A percentile compares a stretch with the other conserved stretches of the same genome.
phyloP scores from a whole-genome alignment of 23 tunicate genomes.

The Phallusia fumigata region DNA sequence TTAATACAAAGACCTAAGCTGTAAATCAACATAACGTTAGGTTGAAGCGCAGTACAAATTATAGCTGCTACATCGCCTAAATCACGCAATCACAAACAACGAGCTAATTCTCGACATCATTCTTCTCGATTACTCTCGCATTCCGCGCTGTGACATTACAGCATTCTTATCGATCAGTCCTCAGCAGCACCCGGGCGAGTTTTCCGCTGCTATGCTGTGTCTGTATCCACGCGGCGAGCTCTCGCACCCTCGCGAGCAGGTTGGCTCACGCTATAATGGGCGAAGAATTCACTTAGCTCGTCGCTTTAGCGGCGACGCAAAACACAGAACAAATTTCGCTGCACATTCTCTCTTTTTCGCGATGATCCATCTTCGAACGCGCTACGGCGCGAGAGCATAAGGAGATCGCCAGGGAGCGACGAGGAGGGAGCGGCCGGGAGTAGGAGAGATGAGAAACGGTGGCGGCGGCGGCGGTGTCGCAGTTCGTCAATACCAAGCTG shows the following conservation, averaged over 20 bases:
- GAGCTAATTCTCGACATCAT: neutral
- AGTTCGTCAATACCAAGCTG: neutral
- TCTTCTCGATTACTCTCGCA: neutral
- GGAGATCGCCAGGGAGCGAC: neutral
- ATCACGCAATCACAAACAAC: neutral
- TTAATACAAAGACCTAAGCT: too few species aligned
- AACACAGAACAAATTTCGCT: constrained; percentile 14
- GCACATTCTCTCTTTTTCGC: constrained; percentile 6
- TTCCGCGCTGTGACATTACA: neutral
- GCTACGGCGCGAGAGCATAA: neutral
- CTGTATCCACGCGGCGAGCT: constrained; percentile 2
- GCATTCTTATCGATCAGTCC: constrained; percentile 5
- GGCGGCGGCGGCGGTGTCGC: neutral
- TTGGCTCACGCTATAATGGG: neutral
- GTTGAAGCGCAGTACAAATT: too few species aligned
- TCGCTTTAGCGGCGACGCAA: constrained; percentile 14
- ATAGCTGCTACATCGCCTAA: too few species aligned
- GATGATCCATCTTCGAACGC: constrained; percentile 3
- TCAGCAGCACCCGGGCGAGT: neutral
- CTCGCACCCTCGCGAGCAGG: constrained; percentile 12
- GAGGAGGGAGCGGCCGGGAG: neutral
- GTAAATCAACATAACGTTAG: too few species aligned
- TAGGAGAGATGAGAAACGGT: neutral
- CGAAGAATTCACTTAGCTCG: constrained; percentile 13
- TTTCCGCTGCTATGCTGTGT: neutral